Conservation (phyloP, 2,888 invertebrate species). For the Orchesellides sinensis region DNA sequence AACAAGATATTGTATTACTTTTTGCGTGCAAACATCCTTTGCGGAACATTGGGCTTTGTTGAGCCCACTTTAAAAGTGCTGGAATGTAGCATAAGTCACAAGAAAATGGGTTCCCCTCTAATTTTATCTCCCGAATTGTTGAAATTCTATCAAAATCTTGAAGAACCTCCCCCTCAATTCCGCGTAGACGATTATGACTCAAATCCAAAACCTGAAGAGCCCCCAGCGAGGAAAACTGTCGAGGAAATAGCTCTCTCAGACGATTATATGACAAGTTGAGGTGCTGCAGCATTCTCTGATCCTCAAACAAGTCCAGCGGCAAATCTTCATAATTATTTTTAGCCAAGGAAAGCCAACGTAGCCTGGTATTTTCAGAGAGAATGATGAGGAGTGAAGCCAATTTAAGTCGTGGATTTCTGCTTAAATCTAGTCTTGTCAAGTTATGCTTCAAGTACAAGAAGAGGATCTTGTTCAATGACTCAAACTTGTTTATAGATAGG, state of each 20-base stretch:
- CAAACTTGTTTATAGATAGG: constrained; percentile 82
- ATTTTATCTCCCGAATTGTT: constrained; percentile 75
- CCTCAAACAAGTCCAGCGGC: constrained; percentile 81
- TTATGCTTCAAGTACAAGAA: constrained; percentile 71
- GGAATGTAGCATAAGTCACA: constrained; percentile 83
- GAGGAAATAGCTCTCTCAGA: constrained; percentile 81
- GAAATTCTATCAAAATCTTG: constrained; percentile 79
- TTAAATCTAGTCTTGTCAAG: constrained; percentile 74
- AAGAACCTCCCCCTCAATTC: constrained; percentile 81
- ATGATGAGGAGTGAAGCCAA: constrained; percentile 79
- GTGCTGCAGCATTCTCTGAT: constrained; percentile 81
- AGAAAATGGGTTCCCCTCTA: constrained; percentile 83
- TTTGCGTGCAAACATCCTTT: constrained; percentile 63
- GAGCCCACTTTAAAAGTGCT: constrained; percentile 78
- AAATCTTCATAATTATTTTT: constrained; percentile 81
- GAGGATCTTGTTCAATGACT: constrained; percentile 68
- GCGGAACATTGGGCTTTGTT: constrained; percentile 61
- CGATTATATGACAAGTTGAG: constrained; percentile 87
- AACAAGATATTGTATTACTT: constrained; percentile 43
- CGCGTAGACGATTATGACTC: constrained; percentile 85
- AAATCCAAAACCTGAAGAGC: constrained; percentile 83
- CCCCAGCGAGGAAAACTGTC: constrained; percentile 79
- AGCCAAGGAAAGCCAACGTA: constrained; percentile 81
- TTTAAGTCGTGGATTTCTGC: constrained; percentile 76
- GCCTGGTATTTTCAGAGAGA: constrained; percentile 79